Percentiles rank a stretch among this genome's conserved stretches.
Evolutionary conservation across 2,797 vertebrate genomes (phyloP).

Genomic region (Muscicapa striata): DNA sequence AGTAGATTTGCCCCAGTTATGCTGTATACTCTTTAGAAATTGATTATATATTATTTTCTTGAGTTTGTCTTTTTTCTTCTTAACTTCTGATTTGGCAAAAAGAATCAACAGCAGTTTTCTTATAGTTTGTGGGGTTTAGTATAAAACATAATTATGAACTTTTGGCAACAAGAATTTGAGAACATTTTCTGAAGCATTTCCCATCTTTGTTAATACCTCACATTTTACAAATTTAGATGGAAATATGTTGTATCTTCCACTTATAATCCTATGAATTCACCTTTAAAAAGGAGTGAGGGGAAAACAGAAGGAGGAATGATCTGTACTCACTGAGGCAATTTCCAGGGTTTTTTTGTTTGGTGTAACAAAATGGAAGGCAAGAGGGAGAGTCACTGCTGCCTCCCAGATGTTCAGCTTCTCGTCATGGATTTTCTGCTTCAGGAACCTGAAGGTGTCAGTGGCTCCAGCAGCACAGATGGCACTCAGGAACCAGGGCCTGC

Average conservation of each 20-base stretch:
- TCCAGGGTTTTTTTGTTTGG: constrained; percentile 43
- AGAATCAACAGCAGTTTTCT: background rate
- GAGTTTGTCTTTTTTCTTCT: background rate
- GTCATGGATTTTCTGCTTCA: constrained; percentile 78
- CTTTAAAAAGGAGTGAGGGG: background rate
- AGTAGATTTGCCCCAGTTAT: background rate
- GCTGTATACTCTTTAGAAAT: background rate
- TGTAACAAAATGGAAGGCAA: constrained; percentile 79
- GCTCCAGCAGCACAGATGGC: constrained; percentile 78
- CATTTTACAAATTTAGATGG: background rate
- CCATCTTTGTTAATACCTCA: background rate
- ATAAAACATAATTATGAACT: background rate
- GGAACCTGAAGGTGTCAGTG: constrained; percentile 78
- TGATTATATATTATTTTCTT: background rate
- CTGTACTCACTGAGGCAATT: constrained; percentile 56
- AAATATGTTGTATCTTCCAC: background rate
- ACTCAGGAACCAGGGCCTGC: constrained; percentile 85
- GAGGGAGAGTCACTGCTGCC: constrained; percentile 68
- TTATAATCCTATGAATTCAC: background rate
- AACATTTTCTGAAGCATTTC: background rate
- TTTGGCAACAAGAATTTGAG: background rate
- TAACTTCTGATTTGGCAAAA: background rate
- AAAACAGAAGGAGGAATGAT: background rate
- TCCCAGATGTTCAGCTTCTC: constrained; percentile 75
- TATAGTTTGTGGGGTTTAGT: background rate